A percentile compares a stretch with the other conserved stretches of the same genome.
These are phyloP conservation scores for Troilus luridus DNA, from an alignment of 2,888 invertebrate genomes.

Conservation along the genomic window DNA sequence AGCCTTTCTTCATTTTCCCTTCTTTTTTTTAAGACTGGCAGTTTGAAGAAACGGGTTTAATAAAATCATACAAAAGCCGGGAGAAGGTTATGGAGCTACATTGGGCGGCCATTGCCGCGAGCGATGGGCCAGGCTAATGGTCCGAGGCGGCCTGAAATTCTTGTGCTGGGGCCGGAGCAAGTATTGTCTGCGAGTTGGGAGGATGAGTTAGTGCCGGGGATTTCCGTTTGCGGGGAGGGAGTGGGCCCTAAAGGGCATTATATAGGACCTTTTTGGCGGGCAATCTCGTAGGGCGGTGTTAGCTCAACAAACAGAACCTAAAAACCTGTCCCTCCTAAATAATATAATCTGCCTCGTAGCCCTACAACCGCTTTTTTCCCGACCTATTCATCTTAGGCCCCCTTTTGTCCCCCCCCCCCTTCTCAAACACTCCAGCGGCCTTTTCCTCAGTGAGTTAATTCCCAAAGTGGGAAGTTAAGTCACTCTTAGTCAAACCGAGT, in stretches of 20 bases:
- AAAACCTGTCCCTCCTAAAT: conserved; percentile 48
- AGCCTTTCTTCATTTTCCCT: neutral
- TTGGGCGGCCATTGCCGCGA: neutral
- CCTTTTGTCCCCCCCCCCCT: neutral
- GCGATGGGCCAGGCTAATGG: conserved; percentile 27
- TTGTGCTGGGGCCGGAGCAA: neutral
- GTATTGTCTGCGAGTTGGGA: conserved; percentile 29
- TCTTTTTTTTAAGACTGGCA: neutral
- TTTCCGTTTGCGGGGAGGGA: conserved; percentile 43
- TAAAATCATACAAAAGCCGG: neutral
- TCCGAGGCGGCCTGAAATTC: conserved; percentile 35
- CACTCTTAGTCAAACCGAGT: neutral
- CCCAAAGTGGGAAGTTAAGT: neutral
- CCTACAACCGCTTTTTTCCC: neutral
- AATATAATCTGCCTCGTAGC: conserved; percentile 27
- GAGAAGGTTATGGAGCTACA: neutral
- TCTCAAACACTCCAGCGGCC: neutral
- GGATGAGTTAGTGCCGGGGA: conserved; percentile 32
- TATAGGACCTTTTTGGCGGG: conserved; percentile 48
- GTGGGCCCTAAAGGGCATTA: conserved; percentile 52
- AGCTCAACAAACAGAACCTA: conserved; percentile 52
- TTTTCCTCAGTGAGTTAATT: neutral
- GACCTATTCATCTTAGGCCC: neutral
- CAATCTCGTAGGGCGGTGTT: conserved; percentile 42
- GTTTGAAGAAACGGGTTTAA: neutral